Base-by-base conservation (phyloP, 2,797 vertebrate species). In the Danio kyathit region DNA sequence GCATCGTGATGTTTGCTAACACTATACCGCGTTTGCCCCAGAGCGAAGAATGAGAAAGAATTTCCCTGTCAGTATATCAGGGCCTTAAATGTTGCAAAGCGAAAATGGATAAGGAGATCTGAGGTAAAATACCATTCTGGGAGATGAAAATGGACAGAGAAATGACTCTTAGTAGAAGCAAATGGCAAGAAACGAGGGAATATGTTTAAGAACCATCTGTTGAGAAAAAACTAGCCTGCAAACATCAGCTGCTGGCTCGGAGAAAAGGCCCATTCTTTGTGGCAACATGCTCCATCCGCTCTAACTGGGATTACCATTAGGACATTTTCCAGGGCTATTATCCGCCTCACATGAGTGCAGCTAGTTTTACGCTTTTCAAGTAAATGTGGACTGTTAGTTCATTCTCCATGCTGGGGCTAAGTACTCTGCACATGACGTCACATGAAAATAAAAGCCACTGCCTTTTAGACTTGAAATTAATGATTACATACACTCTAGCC, bases 141-240 rank as follows among this genome's bases (percentile, higher is more conserved):
- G 19, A 76, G 71, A 51, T 66, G 70, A 44, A 38, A 70, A 51
- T 51, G n/a, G 5, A 51, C 41, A 79, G 43, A 64, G 19, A 48
- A 54, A 59, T 48, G n/a, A 51, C 40, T 71, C 52, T n/a, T 29
- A 57, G 54, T 48, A 57, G 17, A 54, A 48, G n/a, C 4, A 65
- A 44, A 75, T n/a, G 13, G n/a, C 12, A 43, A 67, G 19, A 21
- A 49, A 61, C 44, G 21, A 43, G 8, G 49, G 49, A 60, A 67
- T 59, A 60, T 78, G 76, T 83, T 82, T 69, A 46, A 77, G 79
- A 82, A 81, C 74, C 85, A 84, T 86, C 81, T 83, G 83, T 60
- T 80, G 76, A 82, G 69, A 86, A 83, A 83, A 86, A 70, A 76
- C 38, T 78, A 71, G 74, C 80, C 17, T 78, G 51, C 59, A 78